phyloP scores from a whole-genome alignment of 2,797 vertebrate species.

The Furcifer pardalis region DNA sequence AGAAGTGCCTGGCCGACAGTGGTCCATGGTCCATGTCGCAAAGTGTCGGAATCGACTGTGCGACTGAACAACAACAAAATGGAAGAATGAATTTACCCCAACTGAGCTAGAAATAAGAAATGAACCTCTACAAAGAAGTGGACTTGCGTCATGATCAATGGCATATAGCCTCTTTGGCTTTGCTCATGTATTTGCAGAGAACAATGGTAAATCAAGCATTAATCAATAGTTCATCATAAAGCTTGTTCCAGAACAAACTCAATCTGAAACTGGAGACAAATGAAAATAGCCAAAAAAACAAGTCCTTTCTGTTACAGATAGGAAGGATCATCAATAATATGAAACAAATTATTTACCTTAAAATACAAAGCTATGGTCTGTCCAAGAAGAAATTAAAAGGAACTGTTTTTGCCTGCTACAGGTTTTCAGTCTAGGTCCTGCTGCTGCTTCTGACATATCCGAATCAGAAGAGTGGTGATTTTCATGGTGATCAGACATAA shows the following conservation, averaged over 20 bases:
- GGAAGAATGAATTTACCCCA: background rate
- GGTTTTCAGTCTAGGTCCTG: background rate
- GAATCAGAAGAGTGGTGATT: no score
- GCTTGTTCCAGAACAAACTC: background rate
- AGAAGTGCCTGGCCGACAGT: no score
- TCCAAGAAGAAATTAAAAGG: constrained; percentile 6
- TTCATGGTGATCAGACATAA: no score
- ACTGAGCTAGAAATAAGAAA: background rate
- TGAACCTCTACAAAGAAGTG: background rate
- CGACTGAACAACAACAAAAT: no score
- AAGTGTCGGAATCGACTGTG: no score
- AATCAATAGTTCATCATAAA: constrained; percentile 30
- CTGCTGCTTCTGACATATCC: no score
- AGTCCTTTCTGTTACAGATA: background rate
- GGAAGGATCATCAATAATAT: background rate
- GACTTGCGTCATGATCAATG: constrained; percentile 1
- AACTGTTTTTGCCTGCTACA: background rate
- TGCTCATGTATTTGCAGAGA: background rate
- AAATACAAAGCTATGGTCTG: background rate
- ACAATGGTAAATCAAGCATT: constrained; percentile 13
- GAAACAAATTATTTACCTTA: constrained; percentile 10
- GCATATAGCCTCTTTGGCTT: background rate
- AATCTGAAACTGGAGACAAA: constrained; percentile 6
- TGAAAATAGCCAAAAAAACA: background rate
- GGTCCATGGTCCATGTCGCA: no score